Conservation (phyloP, 2,888 invertebrate species). For the Pristionchus japonicus region DNA sequence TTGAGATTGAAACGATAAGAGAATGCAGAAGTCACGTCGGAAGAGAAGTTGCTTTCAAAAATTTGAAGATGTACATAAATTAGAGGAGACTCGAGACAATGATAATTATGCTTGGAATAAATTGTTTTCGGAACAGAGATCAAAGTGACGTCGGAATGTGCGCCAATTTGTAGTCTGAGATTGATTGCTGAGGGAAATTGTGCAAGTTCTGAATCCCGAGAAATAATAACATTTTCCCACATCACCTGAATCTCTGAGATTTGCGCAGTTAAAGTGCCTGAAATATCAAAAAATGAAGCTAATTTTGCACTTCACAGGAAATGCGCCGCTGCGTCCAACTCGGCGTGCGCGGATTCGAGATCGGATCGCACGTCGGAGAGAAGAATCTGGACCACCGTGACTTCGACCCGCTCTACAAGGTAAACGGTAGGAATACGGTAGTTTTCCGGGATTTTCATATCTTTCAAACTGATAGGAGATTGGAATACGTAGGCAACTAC, state of each 20-base stretch:
- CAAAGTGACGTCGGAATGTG: neutral
- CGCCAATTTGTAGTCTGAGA: neutral
- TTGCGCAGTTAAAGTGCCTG: neutral
- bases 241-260: neutral
- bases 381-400: slow-evolving; percentile 79
- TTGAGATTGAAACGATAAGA: neutral
- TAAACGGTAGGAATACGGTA: slow-evolving; percentile 57
- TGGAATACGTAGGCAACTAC: too few relatives aligned
- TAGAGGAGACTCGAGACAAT: neutral
- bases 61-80: neutral
- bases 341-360: slow-evolving; percentile 78
- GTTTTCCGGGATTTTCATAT: neutral
- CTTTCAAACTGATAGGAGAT: neutral
- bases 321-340: slow-evolving; percentile 77
- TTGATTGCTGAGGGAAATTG: neutral
- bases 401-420: slow-evolving; percentile 79
- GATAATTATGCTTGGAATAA: neutral
- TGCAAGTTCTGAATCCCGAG: neutral
- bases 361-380: slow-evolving; percentile 80
- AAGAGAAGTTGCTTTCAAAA: neutral
- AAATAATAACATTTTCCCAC: neutral
- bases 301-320: slow-evolving; percentile 74
- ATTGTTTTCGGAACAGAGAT: neutral
- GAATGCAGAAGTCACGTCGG: neutral
- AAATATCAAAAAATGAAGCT: neutral